Evolutionary conservation across 30 jellyfish, hydroid and myxozoan species (phyloP).

Genomic region (Aurelia coerulea): DNA sequence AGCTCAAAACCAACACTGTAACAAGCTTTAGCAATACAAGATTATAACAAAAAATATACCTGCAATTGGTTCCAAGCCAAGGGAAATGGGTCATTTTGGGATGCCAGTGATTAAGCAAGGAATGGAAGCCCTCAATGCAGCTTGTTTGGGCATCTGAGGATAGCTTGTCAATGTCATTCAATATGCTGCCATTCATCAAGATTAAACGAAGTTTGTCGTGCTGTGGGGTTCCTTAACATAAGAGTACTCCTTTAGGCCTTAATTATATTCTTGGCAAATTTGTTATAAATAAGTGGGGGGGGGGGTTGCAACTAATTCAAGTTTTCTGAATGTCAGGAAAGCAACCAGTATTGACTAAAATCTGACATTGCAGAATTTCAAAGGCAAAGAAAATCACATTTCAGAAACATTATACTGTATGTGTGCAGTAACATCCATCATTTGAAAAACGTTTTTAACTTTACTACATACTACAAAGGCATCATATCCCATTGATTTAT

Average conservation of each 20-base stretch:
- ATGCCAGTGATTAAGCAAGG: slow-evolving; percentile 24
- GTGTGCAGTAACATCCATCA: too few species aligned
- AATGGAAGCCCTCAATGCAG: slow-evolving; percentile 18
- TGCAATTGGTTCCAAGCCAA: slow-evolving; percentile 19
- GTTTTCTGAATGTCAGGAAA: too few species aligned
- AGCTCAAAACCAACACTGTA: slow-evolving; percentile 1
- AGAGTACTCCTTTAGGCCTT: background rate
- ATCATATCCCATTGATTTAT: too few species aligned
- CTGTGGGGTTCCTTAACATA: background rate
- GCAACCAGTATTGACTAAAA: too few species aligned
- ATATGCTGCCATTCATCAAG: background rate
- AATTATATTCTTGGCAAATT: too few species aligned
- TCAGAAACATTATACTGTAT: too few species aligned
- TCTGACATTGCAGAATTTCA: too few species aligned
- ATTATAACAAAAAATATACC: background rate
- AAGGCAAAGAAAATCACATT: too few species aligned
- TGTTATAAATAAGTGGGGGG: too few species aligned
- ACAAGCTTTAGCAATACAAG: slow-evolving; percentile 10
- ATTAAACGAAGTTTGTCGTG: background rate
- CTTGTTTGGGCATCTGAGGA: slow-evolving; percentile 28
- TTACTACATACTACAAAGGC: too few species aligned
- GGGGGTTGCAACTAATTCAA: too few species aligned
- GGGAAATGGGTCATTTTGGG: slow-evolving; percentile 24
- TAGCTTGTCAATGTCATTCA: background rate
- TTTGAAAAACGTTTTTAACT: too few species aligned